phyloP scores from a whole-genome alignment of 1,140 invertebrate species.

The Dendrolimus kikuchii region DNA sequence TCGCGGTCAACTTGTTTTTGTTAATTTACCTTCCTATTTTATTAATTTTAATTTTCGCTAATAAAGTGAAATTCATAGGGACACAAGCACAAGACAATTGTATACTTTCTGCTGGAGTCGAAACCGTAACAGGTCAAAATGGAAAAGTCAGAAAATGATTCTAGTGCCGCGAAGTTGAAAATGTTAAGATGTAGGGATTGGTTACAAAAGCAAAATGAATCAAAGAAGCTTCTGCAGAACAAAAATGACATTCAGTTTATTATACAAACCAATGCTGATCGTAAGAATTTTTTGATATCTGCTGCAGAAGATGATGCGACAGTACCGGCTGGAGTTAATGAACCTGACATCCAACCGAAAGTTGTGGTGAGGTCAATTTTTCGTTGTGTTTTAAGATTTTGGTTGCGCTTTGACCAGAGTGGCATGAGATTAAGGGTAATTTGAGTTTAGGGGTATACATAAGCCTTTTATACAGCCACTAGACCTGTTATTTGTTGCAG shows the following conservation, averaged over 20 bases:
- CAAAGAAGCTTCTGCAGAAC: slow-evolving; percentile 37
- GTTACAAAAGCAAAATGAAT: slow-evolving; percentile 45
- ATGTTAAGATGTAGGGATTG: slow-evolving; percentile 38
- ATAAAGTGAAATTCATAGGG: no score
- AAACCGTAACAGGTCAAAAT: no score
- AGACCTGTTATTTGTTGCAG: no score
- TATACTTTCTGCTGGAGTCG: no score
- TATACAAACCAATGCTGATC: slow-evolving; percentile 44
- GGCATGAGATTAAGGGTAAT: no score
- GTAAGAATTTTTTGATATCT: slow-evolving; percentile 45
- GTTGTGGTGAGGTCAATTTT: slow-evolving; percentile 31
- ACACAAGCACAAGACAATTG: no score
- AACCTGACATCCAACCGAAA: slow-evolving; percentile 32
- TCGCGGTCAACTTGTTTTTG: no score
- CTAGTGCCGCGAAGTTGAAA: slow-evolving; percentile 9
- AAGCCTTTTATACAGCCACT: no score
- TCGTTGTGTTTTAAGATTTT: background rate
- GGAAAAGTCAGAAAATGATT: background rate
- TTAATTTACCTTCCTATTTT: no score
- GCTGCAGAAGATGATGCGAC: slow-evolving; percentile 43
- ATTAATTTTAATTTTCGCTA: no score
- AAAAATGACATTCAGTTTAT: slow-evolving; percentile 57
- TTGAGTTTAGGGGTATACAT: no score
- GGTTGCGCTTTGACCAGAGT: no score
- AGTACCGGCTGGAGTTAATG: slow-evolving; percentile 42